These are phyloP conservation scores for Miltochrista miniata DNA, from an alignment of 2,888 invertebrate genomes.

Conservation along the genomic window DNA sequence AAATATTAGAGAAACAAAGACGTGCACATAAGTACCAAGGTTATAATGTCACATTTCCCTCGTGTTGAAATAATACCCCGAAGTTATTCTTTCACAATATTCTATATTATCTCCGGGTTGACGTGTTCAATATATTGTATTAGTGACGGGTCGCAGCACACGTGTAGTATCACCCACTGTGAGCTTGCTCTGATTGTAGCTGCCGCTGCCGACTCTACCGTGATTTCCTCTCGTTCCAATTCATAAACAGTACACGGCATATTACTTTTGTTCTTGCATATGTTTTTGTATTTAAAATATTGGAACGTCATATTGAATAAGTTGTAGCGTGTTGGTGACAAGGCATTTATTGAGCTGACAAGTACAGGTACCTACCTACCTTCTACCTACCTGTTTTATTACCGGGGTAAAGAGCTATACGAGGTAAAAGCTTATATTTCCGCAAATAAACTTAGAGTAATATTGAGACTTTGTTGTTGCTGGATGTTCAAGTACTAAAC, in stretches of 20 bases:
- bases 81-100: slow-evolving; percentile 28
- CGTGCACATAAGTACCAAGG: too few species aligned
- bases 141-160: slow-evolving; percentile 61
- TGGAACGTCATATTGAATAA: too few species aligned
- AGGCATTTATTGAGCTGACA: too few species aligned
- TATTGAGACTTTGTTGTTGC: not conserved
- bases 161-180: slow-evolving; percentile 45
- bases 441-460: not conserved
- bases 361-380: too few species aligned
- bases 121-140: slow-evolving; percentile 66
- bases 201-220: slow-evolving; percentile 25
- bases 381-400: slow-evolving; percentile 1
- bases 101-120: slow-evolving; percentile 40
- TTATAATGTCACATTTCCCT: slow-evolving; percentile 4
- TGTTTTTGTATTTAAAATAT: slow-evolving; percentile 7
- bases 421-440: slow-evolving; percentile 2
- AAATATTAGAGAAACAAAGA: too few species aligned
- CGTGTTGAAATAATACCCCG: slow-evolving; percentile 1
- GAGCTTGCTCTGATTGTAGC: slow-evolving; percentile 46
- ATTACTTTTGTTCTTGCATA: slow-evolving; percentile 24
- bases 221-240: slow-evolving; percentile 27
- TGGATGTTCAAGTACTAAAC: not conserved
- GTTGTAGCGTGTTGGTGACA: too few species aligned
- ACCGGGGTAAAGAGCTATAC: not conserved
- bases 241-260: slow-evolving; percentile 24